phyloP scores from a whole-genome alignment of 2,888 invertebrate genomes.

The Cosmorhoe ocellata region DNA sequence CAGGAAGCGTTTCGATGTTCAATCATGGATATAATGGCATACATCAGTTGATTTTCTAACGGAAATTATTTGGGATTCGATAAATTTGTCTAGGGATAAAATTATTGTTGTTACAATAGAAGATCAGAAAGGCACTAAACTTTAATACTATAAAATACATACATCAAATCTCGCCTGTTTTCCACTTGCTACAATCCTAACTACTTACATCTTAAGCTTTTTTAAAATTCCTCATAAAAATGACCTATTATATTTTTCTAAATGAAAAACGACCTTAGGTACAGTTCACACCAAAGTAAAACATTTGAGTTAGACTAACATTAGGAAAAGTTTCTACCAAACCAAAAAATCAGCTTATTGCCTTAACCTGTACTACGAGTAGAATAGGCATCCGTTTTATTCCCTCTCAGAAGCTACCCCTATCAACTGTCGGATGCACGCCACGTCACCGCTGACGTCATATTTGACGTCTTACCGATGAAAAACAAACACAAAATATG shows the following conservation, averaged over 20 bases:
- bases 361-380: conserved; percentile 4
- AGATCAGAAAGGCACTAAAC: no score
- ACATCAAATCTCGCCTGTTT: no score
- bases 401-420: conserved; percentile 52
- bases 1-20: conserved; percentile 66
- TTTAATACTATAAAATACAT: no score
- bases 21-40: conserved; percentile 32
- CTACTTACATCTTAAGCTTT: no score
- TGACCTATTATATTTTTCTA: no score
- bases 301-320: no score
- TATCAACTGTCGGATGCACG: conserved; percentile 73
- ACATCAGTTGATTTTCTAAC: conserved; percentile 18
- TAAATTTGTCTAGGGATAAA: no score
- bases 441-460: conserved; percentile 64
- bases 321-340: not conserved
- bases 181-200: no score
- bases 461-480: conserved; percentile 52
- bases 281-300: no score
- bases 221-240: no score
- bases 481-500: conserved; percentile 52
- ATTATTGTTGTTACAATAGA: not conserved
- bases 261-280: no score
- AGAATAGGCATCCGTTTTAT: conserved; percentile 3
- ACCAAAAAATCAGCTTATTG: not conserved
- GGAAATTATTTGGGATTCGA: conserved; percentile 7